phyloP scores from a whole-genome alignment of 2,113 vertebrate species.

The Polypterus bichir region DNA sequence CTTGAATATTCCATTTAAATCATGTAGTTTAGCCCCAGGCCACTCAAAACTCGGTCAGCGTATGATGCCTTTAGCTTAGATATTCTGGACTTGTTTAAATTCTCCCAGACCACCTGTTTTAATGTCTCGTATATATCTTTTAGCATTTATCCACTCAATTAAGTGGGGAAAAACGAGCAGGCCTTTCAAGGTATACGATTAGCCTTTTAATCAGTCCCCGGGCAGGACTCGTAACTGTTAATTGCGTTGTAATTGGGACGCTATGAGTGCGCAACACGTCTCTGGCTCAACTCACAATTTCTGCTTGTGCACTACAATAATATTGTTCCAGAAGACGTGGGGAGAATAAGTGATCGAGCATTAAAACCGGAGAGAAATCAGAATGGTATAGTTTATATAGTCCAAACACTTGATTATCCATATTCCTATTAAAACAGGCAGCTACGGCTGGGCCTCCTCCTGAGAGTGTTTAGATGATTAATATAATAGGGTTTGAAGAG shows the following conservation, averaged over 20 bases:
- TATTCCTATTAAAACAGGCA: conserved; percentile 66
- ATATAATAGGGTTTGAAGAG: conserved; percentile 83
- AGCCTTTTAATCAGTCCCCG: conserved; percentile 34
- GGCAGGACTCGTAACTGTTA: conserved; percentile 32
- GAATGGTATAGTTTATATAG: conserved; percentile 50
- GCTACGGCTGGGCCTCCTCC: conserved; percentile 54
- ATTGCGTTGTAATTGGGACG: conserved; percentile 54
- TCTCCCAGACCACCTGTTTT: conserved; percentile 12
- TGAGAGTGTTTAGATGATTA: conserved; percentile 80
- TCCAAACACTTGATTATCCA: conserved; percentile 80
- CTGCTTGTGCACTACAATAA: conserved; percentile 50
- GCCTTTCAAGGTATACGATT: conserved; percentile 37
- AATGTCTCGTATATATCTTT: conserved; percentile 1
- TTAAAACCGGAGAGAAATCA: conserved; percentile 52
- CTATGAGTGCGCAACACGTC: conserved; percentile 58
- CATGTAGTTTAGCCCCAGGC: too few relatives aligned
- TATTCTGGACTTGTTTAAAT: conserved; percentile 1
- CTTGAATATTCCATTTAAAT: too few relatives aligned
- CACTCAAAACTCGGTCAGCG: too few relatives aligned
- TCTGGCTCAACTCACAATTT: conserved; percentile 35
- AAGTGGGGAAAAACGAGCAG: conserved; percentile 32
- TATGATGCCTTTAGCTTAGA: too few relatives aligned
- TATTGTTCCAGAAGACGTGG: conserved; percentile 74
- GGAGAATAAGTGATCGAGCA: conserved; percentile 62
- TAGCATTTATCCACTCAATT: conserved; percentile 32